These are phyloP conservation scores for Phaetusa simplex DNA, from an alignment of 2,113 vertebrate species.

Conservation along the genomic window DNA sequence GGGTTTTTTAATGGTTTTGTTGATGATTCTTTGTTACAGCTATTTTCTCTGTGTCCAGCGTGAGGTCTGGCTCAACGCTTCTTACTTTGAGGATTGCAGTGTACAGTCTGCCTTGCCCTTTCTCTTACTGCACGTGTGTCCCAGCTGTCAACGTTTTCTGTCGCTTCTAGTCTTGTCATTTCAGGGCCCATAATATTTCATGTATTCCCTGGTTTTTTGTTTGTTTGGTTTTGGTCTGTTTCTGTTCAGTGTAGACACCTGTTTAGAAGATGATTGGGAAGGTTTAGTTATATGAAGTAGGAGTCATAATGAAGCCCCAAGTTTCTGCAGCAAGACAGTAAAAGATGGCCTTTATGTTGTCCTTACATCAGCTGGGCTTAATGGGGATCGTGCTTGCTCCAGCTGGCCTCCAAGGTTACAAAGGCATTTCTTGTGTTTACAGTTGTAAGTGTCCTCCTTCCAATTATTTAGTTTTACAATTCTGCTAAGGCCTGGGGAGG, in stretches of 20 bases:
- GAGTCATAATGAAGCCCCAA: not conserved
- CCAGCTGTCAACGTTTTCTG: not conserved
- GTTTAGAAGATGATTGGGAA: not conserved
- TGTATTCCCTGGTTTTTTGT: not conserved
- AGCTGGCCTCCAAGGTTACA: not conserved
- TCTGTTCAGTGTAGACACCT: not conserved
- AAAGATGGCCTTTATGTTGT: not conserved
- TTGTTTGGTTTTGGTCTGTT: not conserved
- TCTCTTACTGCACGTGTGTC: not conserved
- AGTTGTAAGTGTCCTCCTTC: not conserved
- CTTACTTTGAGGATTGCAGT: not conserved
- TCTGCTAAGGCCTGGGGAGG: not conserved
- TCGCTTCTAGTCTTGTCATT: not conserved
- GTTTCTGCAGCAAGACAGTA: not conserved
- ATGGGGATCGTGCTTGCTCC: not conserved
- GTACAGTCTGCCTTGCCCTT: not conserved
- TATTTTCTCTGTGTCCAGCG: not conserved
- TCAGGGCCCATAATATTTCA: not conserved
- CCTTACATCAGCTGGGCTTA: not conserved
- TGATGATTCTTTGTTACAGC: not conserved
- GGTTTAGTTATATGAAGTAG: not conserved
- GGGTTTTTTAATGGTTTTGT: not conserved
- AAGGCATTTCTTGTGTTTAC: not conserved
- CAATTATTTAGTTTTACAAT: not conserved
- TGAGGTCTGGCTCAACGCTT: not conserved